Conservation (phyloP, 2,113 vertebrate genomes). For the Procapra przewalskii region DNA sequence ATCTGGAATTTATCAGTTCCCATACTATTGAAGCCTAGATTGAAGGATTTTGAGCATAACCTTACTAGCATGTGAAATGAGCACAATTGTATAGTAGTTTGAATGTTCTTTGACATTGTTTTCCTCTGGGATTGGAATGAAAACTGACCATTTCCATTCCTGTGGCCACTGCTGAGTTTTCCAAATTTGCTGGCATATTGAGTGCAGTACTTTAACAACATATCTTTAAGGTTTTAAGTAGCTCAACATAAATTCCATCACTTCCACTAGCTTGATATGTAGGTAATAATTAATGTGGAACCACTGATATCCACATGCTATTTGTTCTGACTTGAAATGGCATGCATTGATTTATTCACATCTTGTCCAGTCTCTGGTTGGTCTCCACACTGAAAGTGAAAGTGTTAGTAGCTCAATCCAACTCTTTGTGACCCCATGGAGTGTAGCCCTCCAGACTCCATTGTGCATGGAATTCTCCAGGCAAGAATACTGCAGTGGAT, state of each 20-base stretch:
- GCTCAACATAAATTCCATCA: background rate
- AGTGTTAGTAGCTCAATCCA: background rate
- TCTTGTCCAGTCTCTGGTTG: background rate
- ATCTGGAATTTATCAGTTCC: background rate
- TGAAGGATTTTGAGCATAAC: background rate
- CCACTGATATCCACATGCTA: background rate
- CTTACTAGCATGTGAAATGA: background rate
- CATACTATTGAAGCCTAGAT: background rate
- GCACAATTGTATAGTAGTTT: background rate
- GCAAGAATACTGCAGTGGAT: background rate
- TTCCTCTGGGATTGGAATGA: background rate
- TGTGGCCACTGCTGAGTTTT: background rate
- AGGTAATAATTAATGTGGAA: background rate
- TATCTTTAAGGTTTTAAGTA: background rate
- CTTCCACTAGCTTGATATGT: background rate
- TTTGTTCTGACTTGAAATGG: background rate
- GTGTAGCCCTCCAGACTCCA: background rate
- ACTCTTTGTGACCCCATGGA: background rate
- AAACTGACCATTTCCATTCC: background rate
- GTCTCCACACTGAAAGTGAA: background rate
- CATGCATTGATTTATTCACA: background rate
- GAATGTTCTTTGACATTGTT: background rate
- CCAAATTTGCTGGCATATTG: background rate
- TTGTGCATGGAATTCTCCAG: background rate
- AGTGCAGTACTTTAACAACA: background rate